Percentiles rank a stretch among this genome's conserved stretches.
These are phyloP conservation scores for Drosophila niveifrons DNA, from an alignment of 2,888 invertebrate genomes.

Conservation along the genomic window DNA sequence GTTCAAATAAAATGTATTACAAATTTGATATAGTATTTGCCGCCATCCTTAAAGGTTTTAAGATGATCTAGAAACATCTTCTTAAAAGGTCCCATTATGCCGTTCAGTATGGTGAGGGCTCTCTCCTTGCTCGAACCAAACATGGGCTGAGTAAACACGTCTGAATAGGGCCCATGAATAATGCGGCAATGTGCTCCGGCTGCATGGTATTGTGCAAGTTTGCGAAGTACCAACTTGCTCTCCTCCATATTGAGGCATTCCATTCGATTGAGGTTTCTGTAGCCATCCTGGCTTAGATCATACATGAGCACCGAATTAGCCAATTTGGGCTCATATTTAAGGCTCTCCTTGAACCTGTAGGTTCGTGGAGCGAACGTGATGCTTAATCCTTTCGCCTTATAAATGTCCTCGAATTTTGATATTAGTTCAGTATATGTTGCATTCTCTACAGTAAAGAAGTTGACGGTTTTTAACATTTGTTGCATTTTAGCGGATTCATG, in stretches of 20 bases:
- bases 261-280: conserved; percentile 76
- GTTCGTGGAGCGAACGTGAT: conserved; percentile 63
- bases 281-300: conserved; percentile 76
- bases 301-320: conserved; percentile 75
- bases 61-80: conserved; percentile 55
- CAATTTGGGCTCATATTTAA: conserved; percentile 56
- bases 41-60: conserved; percentile 46
- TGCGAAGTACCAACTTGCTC: conserved; percentile 72
- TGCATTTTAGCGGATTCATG: conserved; percentile 68
- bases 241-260: conserved; percentile 80
- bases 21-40: conserved; percentile 65
- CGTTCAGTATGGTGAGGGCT: conserved; percentile 46
- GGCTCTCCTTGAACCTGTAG: conserved; percentile 55
- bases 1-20: conserved; percentile 45
- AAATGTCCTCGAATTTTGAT: conserved; percentile 69
- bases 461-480: conserved; percentile 60
- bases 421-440: conserved; percentile 67
- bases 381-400: conserved; percentile 52
- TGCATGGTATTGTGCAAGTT: conserved; percentile 84
- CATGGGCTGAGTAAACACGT: conserved; percentile 43
- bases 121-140: conserved; percentile 43
- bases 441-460: conserved; percentile 74
- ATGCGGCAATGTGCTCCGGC: conserved; percentile 74
- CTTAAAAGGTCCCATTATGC: conserved; percentile 49
- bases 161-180: conserved; percentile 66